Evolutionary conservation across 1,140 invertebrate genomes (phyloP).

Genomic region (Drosophila kurseongensis): DNA sequence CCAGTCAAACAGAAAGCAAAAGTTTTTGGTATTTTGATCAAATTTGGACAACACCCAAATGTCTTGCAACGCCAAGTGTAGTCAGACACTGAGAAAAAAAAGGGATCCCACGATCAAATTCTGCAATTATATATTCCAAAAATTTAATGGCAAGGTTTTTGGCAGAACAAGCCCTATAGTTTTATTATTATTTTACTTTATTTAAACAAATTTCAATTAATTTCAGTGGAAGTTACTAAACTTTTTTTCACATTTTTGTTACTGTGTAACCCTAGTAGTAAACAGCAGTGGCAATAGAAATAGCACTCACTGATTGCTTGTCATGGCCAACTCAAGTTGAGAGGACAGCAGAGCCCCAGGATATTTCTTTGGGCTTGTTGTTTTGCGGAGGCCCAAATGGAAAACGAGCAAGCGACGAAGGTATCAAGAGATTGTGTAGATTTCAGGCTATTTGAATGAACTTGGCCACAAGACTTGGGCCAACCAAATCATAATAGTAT

Average conservation of each 20-base stretch:
- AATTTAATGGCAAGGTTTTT: too few relatives aligned
- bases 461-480: background rate
- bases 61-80: background rate
- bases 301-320: slow-evolving; percentile 34
- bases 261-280: background rate
- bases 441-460: background rate
- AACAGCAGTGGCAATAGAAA: slow-evolving; percentile 10
- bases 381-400: background rate
- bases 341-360: slow-evolving; percentile 25
- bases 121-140: too few relatives aligned
- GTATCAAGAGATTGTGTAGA: slow-evolving; percentile 8
- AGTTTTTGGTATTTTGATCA: slow-evolving; percentile 34
- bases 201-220: too few relatives aligned
- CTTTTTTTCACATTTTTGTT: too few relatives aligned
- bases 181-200: too few relatives aligned
- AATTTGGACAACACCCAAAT: slow-evolving; percentile 44
- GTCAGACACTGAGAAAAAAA: slow-evolving; percentile 1
- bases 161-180: too few relatives aligned
- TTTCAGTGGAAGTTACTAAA: too few relatives aligned
- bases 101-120: background rate
- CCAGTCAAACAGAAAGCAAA: slow-evolving; percentile 51
- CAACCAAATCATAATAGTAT: background rate
- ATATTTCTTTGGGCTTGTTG: slow-evolving; percentile 21
- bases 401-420: slow-evolving; percentile 1
- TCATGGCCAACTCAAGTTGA: slow-evolving; percentile 15